Evolutionary conservation across 1,140 invertebrate genomes (phyloP).

Genomic region (Trachelipus rathkii): DNA sequence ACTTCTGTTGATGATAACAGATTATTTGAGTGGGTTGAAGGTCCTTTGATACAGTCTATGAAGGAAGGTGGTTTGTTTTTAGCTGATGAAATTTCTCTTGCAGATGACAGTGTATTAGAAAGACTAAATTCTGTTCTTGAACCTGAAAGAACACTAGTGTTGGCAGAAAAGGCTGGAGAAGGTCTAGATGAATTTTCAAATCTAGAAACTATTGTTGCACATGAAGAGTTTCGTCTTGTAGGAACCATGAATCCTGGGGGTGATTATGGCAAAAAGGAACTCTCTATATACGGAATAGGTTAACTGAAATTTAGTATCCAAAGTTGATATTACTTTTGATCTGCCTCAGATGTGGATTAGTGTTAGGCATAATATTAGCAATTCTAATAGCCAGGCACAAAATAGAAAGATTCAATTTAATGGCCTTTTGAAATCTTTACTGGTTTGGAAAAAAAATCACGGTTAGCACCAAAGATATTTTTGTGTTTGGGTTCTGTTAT

Average conservation of each 20-base stretch:
- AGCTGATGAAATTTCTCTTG: slow-evolving; percentile 97
- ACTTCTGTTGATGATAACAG: slow-evolving; percentile 48
- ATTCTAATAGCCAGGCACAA: slow-evolving; percentile 50
- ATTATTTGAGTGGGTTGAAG: slow-evolving; percentile 97
- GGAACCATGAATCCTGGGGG: slow-evolving; percentile 99
- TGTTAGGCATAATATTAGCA: slow-evolving; percentile 72
- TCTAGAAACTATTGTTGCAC: slow-evolving; percentile 55
- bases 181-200: slow-evolving; percentile 7
- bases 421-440: slow-evolving; percentile 76
- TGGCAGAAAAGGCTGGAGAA: slow-evolving; percentile 76
- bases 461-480: slow-evolving; percentile 89
- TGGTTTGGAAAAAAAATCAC: slow-evolving; percentile 61
- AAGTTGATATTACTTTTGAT: slow-evolving; percentile 54
- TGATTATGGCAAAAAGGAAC: slow-evolving; percentile 98
- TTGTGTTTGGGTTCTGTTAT: slow-evolving; percentile 91
- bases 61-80: slow-evolving; percentile 79
- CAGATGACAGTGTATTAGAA: slow-evolving; percentile 97
- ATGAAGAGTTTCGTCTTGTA: slow-evolving; percentile 79
- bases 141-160: slow-evolving; percentile 80
- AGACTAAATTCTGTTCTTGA: slow-evolving; percentile 91
- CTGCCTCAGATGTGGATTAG: slow-evolving; percentile 69
- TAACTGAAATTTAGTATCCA: slow-evolving; percentile 99
- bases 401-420: slow-evolving; percentile 65
- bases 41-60: slow-evolving; percentile 90
- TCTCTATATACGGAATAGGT: slow-evolving; percentile 93